Evolutionary conservation across 2,113 vertebrate genomes (phyloP).

Genomic region (Bagarius yarrelli): DNA sequence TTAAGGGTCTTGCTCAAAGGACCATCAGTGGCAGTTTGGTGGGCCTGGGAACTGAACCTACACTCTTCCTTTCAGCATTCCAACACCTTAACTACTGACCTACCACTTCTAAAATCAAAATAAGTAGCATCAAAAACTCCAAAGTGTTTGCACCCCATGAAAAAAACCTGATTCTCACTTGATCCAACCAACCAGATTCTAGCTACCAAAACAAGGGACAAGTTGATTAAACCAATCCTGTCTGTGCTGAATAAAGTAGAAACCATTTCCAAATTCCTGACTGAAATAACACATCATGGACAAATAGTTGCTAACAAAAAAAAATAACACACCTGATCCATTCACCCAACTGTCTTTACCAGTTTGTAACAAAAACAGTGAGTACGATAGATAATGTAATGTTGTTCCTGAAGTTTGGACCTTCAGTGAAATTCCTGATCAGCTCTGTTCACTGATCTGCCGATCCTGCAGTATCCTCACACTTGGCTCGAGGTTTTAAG

Average conservation of each 20-base stretch:
- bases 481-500: conserved; percentile 35
- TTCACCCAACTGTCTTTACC: neutral
- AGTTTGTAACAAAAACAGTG: neutral
- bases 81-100: too few relatives aligned
- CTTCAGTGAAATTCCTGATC: neutral
- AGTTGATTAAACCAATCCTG: neutral
- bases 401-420: neutral
- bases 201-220: neutral
- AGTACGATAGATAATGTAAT: neutral
- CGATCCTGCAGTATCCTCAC: neutral
- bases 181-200: neutral
- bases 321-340: neutral
- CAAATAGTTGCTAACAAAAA: neutral
- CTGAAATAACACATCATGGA: neutral
- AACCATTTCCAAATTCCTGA: neutral
- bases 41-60: too few relatives aligned
- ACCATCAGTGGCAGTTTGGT: too few relatives aligned
- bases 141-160: too few relatives aligned
- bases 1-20: too few relatives aligned
- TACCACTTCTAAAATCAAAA: too few relatives aligned
- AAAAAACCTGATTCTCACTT: neutral
- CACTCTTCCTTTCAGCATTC: too few relatives aligned
- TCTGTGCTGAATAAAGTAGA: neutral
- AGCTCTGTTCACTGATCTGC: neutral
- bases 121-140: too few relatives aligned